Evolutionary conservation across 2,113 vertebrate species (phyloP), one percentile per base, ranked within the genome.

Genomic region (Pantherophis guttatus): DNA sequence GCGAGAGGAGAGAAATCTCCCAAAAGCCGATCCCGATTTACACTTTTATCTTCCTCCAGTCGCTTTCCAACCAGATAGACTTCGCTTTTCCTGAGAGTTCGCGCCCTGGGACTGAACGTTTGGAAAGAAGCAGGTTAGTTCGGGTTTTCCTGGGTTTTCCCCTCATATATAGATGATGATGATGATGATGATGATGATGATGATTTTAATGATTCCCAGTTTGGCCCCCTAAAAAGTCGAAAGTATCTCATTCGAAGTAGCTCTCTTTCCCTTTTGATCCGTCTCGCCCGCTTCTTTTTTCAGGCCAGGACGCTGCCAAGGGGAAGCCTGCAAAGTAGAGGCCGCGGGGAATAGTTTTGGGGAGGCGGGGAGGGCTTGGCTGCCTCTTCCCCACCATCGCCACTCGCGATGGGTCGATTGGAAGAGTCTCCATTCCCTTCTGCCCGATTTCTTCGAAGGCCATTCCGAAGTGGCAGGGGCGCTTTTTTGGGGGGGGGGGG

Each of bases 101-200:
- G 57, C 3, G 86, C 8, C 3, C 39, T 17, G 89, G 58, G 50
- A 33, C 59, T 52, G 17, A 21, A 21, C 91, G 44, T n/a, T 21
- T 65, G 23, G 12, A 75, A 5, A 95, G n/a, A 33, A 88, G 81
- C 17, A 91, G 21, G 1, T 58, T 7, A 90, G 24, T 94, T 89
- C 90, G 91, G 59, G 33, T 92, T 92, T 92, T 81, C 1, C 53
- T 91, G 53, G 0, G 0, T 0, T 75, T 87, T 11, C 59, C 90
- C 90, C 92, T 91, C 1, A 6, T 88, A 19, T 21, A 91, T 88
- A 39, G 5, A 55, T 75, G 0, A 26, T 48, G 52, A 52, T 52
- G 52, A 52, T 52, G 52, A 52, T 52, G 52, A 52, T 52, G 1
- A 55, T 54, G 1, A 53, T 13, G 9, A 52, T 52, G 9, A 52